phyloP scores from a whole-genome alignment of 2,113 vertebrate genomes.

The Ctenodactylus gundi region DNA sequence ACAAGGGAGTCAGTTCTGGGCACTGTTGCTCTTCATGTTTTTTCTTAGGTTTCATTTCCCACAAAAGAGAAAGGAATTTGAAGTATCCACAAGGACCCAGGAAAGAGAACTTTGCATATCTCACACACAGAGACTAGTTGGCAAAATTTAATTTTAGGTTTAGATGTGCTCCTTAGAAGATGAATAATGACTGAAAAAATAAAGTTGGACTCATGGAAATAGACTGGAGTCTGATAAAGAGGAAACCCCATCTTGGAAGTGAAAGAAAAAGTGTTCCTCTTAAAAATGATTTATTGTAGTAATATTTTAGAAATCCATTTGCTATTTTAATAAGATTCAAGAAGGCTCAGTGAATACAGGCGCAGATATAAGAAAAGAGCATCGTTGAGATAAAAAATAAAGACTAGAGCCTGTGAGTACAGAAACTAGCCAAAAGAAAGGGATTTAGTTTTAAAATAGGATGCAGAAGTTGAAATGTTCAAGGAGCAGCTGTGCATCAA shows the following conservation, averaged over 20 bases:
- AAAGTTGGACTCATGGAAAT: conserved; percentile 53
- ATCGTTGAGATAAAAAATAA: neutral
- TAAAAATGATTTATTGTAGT: conserved; percentile 73
- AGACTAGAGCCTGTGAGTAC: neutral
- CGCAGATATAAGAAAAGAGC: conserved; percentile 25
- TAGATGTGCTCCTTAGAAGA: conserved; percentile 43
- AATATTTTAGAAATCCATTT: conserved; percentile 72
- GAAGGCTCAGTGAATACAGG: conserved; percentile 25
- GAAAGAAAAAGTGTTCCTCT: conserved; percentile 58
- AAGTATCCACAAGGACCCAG: neutral
- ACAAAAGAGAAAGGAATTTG: neutral
- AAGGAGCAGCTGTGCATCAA: neutral
- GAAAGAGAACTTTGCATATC: neutral
- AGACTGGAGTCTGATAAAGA: conserved; percentile 60
- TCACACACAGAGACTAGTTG: neutral
- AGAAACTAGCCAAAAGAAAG: conserved; percentile 29
- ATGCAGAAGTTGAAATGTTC: neutral
- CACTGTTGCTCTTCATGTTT: neutral
- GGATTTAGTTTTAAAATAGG: neutral
- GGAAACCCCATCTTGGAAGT: conserved; percentile 38
- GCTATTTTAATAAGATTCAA: conserved; percentile 68
- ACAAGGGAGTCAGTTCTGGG: neutral
- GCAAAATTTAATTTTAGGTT: conserved; percentile 57
- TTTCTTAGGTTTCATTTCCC: neutral
- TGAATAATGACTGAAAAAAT: conserved; percentile 73